Base-by-base conservation (phyloP, 64 coral and sea anemone genomes). In the Stichodactyla mertensii region DNA sequence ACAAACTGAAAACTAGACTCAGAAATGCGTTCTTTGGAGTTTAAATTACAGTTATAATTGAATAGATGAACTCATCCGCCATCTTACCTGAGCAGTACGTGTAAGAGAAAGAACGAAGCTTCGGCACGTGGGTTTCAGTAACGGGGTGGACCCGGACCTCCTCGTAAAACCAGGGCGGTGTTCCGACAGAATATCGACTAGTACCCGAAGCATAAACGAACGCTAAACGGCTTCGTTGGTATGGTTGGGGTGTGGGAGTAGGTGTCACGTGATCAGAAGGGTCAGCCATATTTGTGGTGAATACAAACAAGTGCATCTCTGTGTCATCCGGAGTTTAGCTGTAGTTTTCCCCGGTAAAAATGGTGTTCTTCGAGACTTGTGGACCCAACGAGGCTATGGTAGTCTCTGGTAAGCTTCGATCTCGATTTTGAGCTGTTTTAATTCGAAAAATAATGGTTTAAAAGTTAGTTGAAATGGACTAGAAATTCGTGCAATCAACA, bases 361-460 rank as follows among this genome's bases (percentile, higher is more conserved):
- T 96, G 94, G 94, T 96, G 24, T 96, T 96, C 86, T 96, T 96
- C 54, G 91, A 96, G 87, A 96, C 94, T 84, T 96, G 94, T 84
- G 97, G 97, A 58, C 97, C 97, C 3, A 99, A 99, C 64, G 97
- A 99, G 74, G 97, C 97, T 60, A 92, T 99, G 91, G 93, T 99
- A 36, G 97, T 99, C 64, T 99, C 97, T 80, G 97, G 97, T 99
- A 88, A 86, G 60, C 19, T 64, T 74, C 23, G 69, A 74, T 74
- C 10, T 74, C 23, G 24, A 27, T n/a, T 74, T 70, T 71, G 51
- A 57, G 70, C 84, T 79, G 89, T 81, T 89, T 81, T 89, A 54
- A 51, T 20, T 16, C 53, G n/a, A 54, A 56, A 27, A 5, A 80
- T 20, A 31, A 20, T 87, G 54, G 88, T 18, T 31, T 57, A 71